Evolutionary conservation across 2,888 invertebrate genomes (phyloP).

Genomic region (Trisateles emortualis): DNA sequence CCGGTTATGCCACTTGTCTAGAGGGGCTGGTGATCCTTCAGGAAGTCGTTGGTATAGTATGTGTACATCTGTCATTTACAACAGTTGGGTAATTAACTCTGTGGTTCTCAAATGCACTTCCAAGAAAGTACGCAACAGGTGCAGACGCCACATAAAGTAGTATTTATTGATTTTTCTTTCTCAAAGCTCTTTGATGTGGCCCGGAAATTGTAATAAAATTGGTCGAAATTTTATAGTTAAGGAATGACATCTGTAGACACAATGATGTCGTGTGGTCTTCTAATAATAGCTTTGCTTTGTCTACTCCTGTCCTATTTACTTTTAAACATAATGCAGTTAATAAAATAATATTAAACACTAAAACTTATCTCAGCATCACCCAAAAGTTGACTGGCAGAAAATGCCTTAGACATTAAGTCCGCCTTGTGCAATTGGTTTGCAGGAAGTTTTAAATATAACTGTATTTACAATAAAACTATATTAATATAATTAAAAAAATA

Average conservation of each 20-base stretch:
- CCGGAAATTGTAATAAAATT: slow-evolving; percentile 29
- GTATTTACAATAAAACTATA: no score
- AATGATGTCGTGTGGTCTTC: slow-evolving; percentile 5
- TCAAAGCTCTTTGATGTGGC: slow-evolving; percentile 51
- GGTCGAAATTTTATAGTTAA: slow-evolving; percentile 28
- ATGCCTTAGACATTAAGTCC: no score
- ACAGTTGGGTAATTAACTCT: background rate
- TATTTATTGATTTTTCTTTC: slow-evolving; percentile 53
- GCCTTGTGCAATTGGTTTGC: no score
- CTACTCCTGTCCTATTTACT: no score
- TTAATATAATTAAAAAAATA: no score
- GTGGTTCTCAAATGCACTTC: slow-evolving; percentile 45
- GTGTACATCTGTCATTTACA: no score
- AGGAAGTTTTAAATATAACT: no score
- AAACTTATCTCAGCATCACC: no score
- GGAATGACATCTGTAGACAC: slow-evolving; percentile 21
- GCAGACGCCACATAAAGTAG: slow-evolving; percentile 48
- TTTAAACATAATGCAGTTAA: background rate
- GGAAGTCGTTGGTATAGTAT: no score
- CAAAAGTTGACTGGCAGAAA: no score
- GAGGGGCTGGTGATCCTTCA: no score
- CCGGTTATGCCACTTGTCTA: no score
- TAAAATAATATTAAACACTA: background rate
- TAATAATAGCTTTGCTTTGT: background rate
- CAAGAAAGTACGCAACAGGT: slow-evolving; percentile 64